Evolutionary conservation across 2,888 invertebrate species (phyloP).

Genomic region (Eristalinus aeneus): DNA sequence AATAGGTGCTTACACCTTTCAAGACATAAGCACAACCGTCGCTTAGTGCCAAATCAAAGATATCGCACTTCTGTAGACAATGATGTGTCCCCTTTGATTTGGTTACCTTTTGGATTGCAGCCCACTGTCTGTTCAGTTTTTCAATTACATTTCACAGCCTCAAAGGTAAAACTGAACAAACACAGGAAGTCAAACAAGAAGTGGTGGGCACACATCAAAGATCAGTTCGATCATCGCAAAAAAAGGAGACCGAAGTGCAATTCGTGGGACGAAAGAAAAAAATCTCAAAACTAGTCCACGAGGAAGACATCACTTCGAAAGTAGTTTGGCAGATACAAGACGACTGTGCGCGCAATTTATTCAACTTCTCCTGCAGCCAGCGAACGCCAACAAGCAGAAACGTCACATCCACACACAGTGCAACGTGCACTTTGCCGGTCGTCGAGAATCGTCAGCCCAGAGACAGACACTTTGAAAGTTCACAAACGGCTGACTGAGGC

Average conservation of each 20-base stretch:
- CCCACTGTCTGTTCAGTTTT: neutral
- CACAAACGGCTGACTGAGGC: conserved; percentile 32
- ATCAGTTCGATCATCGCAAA: neutral
- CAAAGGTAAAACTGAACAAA: neutral
- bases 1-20: no score
- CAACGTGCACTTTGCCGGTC: neutral
- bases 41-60: neutral
- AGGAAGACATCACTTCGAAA: conserved; percentile 71
- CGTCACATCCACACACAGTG: conserved; percentile 16
- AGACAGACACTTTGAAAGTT: conserved; percentile 32
- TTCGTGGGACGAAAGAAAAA: conserved; percentile 43
- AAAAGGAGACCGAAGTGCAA: conserved; percentile 52
- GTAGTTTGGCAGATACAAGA: conserved; percentile 70
- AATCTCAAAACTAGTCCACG: conserved; percentile 51
- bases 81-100: neutral
- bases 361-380: conserved; percentile 62
- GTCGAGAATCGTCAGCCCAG: conserved; percentile 38
- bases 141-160: neutral
- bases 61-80: neutral
- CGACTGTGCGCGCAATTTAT: conserved; percentile 68
- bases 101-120: neutral
- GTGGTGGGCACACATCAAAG: conserved; percentile 46
- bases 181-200: conserved; percentile 2
- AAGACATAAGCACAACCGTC: no score
- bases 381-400: conserved; percentile 13